These are phyloP conservation scores for Anhinga rufa DNA, from an alignment of 2,113 vertebrate genomes.

Conservation along the genomic window DNA sequence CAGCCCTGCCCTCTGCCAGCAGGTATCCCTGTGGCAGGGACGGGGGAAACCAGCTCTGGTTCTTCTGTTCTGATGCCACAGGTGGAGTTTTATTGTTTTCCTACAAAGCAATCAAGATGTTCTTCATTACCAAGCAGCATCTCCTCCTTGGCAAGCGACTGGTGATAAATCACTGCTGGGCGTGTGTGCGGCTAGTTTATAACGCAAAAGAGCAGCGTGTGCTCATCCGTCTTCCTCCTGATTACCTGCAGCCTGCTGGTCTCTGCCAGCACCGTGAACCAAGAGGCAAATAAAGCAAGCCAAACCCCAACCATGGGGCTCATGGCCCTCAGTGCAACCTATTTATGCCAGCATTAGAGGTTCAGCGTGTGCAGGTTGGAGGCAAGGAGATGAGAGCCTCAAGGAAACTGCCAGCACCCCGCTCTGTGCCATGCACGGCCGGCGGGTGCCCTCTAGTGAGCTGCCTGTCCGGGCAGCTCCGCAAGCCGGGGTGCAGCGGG, in stretches of 20 bases:
- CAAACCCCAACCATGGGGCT: not conserved
- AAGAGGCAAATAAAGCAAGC: not conserved
- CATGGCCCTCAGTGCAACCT: not conserved
- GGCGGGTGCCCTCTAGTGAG: not conserved
- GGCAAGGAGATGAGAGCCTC: not conserved
- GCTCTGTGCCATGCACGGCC: not conserved
- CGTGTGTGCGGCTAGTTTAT: accelerated
- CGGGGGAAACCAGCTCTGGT: not conserved
- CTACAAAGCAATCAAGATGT: not conserved
- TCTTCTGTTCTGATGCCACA: not conserved
- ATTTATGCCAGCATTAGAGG: not conserved
- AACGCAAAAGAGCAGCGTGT: accelerated
- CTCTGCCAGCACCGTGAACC: not conserved
- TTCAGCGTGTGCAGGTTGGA: too few relatives aligned
- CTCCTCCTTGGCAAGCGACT: not conserved
- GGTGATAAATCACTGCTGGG: not conserved
- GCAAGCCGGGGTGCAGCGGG: not conserved
- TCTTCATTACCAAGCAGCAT: not conserved
- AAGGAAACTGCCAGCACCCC: not conserved
- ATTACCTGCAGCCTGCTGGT: not conserved
- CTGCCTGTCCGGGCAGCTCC: not conserved
- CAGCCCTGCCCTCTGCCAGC: not conserved
- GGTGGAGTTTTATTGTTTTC: not conserved
- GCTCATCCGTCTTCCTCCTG: not conserved
- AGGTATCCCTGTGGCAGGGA: not conserved